Conservation (phyloP, 2,113 vertebrate species). For the Poeciliopsis prolifica region DNA sequence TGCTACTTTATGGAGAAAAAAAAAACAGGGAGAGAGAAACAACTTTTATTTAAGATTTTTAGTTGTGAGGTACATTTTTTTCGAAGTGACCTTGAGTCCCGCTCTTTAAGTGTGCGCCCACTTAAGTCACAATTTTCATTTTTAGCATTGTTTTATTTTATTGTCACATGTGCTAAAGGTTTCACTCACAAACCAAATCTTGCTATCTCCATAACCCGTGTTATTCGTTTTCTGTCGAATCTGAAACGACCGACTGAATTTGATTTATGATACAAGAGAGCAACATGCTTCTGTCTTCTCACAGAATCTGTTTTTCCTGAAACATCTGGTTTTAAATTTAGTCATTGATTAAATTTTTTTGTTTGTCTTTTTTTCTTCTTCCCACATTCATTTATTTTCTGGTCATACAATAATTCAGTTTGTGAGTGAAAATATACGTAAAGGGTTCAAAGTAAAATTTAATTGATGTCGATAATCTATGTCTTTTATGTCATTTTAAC, state of each 20-base stretch:
- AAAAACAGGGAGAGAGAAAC: background rate
- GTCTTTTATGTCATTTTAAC: too few relatives aligned
- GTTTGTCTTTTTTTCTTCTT: too few relatives aligned
- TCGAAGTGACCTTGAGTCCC: background rate
- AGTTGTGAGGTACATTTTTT: background rate
- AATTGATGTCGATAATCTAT: too few relatives aligned
- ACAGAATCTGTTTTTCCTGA: background rate
- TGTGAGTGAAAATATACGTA: too few relatives aligned
- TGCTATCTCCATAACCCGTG: background rate
- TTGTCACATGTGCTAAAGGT: background rate
- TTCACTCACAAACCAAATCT: background rate
- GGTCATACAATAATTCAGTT: too few relatives aligned
- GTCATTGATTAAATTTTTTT: too few relatives aligned
- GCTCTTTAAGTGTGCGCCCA: background rate
- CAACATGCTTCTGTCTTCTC: background rate
- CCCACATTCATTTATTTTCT: too few relatives aligned
- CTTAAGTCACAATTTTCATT: background rate
- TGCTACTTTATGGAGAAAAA: too few relatives aligned
- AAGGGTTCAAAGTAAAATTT: too few relatives aligned
- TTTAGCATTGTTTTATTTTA: background rate
- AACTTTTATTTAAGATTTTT: background rate
- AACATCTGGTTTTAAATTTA: too few relatives aligned
- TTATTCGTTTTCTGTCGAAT: background rate
- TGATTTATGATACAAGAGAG: background rate
- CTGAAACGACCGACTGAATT: background rate